Evolutionary conservation across 2,797 vertebrate species (phyloP), one percentile per base, ranked within the genome.

Genomic region (Characodon lateralis): DNA sequence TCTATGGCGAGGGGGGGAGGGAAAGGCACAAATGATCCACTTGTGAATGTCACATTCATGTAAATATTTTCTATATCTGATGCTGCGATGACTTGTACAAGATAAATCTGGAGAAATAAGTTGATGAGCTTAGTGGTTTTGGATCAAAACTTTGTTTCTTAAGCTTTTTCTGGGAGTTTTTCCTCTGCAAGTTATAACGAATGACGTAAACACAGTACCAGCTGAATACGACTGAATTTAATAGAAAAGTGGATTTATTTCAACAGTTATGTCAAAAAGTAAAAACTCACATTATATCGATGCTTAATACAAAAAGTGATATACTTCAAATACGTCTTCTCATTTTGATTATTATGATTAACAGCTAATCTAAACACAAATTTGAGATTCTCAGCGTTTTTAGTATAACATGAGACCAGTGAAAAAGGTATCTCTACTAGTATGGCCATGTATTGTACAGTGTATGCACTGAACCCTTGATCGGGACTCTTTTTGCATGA

Each of bases 41-140:
- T 81, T 74, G 78, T 84, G 85, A 92, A 92, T 91, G 93, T 92
- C 90, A 93, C 73, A 86, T 81, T 69, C 48, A 68, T 75, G 78
- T 90, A 84, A 86, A 91, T 83, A 90, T 81, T 59, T 28, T 53
- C 73, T 69, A 69, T 73, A 76, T 86, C 77, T 68, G 65, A 66
- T 59, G 76, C 68, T 73, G 24, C 16, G 56, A 80, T 20, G 16
- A 58, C 61, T 43, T 55, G 43, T 6, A 41, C 9, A 65, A 14
- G 14, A 65, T 26, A 1, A 74, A 71, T 66, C 7, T 18, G 1
- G n/a, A 75, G 10, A 35, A 39, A 7, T 6, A 13, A 4, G 5
- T 53, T 71, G 31, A 8, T 39, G 14, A 65, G 71, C 55, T 31
- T 51, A 26, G 7, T 71, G 53, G 65, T 76, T 77, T 73, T 10